Conservation (phyloP, 2,797 vertebrate genomes). For the Rhadinocentrus ornatus region DNA sequence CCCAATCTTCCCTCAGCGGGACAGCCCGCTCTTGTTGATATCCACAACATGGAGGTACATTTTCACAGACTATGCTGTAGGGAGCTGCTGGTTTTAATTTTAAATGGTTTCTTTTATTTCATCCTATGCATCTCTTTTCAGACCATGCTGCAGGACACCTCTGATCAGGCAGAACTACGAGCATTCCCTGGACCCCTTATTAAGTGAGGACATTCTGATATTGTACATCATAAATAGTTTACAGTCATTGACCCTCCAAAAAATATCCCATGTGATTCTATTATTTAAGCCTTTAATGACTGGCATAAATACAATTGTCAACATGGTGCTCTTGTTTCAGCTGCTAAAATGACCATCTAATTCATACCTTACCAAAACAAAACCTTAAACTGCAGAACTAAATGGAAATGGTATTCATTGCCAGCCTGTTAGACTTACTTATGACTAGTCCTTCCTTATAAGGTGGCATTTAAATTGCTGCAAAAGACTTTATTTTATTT, state of each 20-base stretch:
- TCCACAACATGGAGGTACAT: constrained; percentile 94
- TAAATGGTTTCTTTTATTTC: not conserved
- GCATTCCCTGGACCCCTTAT: constrained; percentile 93
- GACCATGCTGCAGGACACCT: constrained; percentile 90
- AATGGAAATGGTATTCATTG: not conserved
- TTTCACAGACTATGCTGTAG: constrained; percentile 4
- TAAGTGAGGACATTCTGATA: constrained; percentile 82
- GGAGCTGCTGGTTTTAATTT: not conserved
- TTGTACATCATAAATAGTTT: not conserved
- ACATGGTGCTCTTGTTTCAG: too few relatives aligned
- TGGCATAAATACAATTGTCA: too few relatives aligned
- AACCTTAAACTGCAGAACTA: too few relatives aligned
- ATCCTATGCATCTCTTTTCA: constrained; percentile 59
- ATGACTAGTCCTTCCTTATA: too few relatives aligned
- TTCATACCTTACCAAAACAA: not conserved
- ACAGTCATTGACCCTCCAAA: not conserved
- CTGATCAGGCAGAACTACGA: constrained; percentile 91
- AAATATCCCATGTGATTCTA: not conserved
- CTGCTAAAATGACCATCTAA: not conserved
- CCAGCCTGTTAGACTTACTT: not conserved
- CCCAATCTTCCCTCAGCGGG: constrained; percentile 96
- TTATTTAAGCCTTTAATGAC: not conserved
- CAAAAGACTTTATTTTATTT: not conserved
- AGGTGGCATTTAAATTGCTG: not conserved
- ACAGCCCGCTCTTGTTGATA: constrained; percentile 95